Evolutionary conservation across 1,140 invertebrate genomes (phyloP).

Genomic region (Lepidostoma basale): DNA sequence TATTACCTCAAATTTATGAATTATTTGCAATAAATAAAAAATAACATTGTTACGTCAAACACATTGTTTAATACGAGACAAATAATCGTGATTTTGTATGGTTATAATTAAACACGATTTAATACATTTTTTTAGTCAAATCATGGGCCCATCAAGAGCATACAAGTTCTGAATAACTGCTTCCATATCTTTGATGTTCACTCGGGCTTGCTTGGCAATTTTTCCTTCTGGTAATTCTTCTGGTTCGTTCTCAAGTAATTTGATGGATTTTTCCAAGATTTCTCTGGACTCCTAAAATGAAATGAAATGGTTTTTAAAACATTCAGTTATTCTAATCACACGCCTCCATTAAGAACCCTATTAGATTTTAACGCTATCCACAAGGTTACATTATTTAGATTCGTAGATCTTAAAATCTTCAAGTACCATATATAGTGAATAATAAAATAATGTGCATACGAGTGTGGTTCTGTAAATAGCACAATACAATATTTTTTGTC

Average conservation of each 20-base stretch:
- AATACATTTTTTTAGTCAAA: background rate
- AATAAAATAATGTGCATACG: too few relatives aligned
- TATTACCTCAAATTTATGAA: too few relatives aligned
- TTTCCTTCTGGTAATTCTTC: constrained; percentile 61
- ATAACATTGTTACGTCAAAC: background rate
- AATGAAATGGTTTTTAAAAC: too few relatives aligned
- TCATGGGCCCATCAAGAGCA: constrained; percentile 20
- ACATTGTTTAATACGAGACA: background rate
- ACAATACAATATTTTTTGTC: too few relatives aligned
- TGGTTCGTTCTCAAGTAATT: constrained; percentile 58
- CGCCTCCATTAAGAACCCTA: too few relatives aligned
- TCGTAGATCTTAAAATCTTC: too few relatives aligned
- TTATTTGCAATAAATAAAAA: too few relatives aligned
- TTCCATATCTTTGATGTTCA: constrained; percentile 54
- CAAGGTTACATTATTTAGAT: too few relatives aligned
- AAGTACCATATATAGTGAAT: too few relatives aligned
- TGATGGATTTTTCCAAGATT: constrained; percentile 54
- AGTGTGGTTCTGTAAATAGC: too few relatives aligned
- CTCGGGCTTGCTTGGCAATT: constrained; percentile 55
- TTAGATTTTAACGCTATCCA: too few relatives aligned
- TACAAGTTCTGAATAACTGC: constrained; percentile 54
- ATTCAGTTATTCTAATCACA: too few relatives aligned
- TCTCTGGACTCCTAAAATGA: constrained; percentile 60
- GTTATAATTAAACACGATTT: background rate
- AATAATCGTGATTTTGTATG: background rate